Base-by-base conservation (phyloP, 2,797 vertebrate species). In the Tapirus indicus region DNA sequence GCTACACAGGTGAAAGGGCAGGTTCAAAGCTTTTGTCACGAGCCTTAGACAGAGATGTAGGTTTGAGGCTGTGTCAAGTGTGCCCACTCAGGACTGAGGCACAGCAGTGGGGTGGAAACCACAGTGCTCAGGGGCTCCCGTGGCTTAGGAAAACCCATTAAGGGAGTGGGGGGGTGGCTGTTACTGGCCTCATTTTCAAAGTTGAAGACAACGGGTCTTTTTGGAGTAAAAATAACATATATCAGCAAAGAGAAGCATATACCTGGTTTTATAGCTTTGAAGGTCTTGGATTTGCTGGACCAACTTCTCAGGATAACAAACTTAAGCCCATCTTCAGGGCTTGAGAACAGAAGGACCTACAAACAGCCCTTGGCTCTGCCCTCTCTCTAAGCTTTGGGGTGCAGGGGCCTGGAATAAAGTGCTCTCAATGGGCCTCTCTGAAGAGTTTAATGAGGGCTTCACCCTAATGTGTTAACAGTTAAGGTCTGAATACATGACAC, bases 41-140 rank as follows among this genome's bases (percentile, higher is more conserved):
- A 52, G 32, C 23, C 58, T 80, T 18, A 35, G 29, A 69, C 16
- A 58, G 21, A 66, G 5, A 17, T 6, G 35, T 5, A 69, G 44
- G 44, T 35, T 20, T 5, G 7, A 32, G 54, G 74, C 83, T 66
- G 35, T 66, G 56, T 64, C 21, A 41, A 69, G 27, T 10, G 7
- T 0, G 25, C 2, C 77, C 35, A 3, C 17, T 23, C 23, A 32
- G 14, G 38, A 74, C 0, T 13, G 38, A 47, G 58, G 77, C 44
- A 75, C n/a, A 29, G 66, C n/a, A 6, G 13, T 20, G 44, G 20
- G 25, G 5, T 58, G 38, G 8, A 54, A 47, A n/a, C 25, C 56
- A 14, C 4, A 23, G 66, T 18, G 1, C 23, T 54, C 0, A 0
- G 60, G 13, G 35, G 17, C 25, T 60, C 41, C 27, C 0, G 21